Evolutionary conservation across 2,113 vertebrate genomes (phyloP).

Genomic region (Oxyruncus cristatus): DNA sequence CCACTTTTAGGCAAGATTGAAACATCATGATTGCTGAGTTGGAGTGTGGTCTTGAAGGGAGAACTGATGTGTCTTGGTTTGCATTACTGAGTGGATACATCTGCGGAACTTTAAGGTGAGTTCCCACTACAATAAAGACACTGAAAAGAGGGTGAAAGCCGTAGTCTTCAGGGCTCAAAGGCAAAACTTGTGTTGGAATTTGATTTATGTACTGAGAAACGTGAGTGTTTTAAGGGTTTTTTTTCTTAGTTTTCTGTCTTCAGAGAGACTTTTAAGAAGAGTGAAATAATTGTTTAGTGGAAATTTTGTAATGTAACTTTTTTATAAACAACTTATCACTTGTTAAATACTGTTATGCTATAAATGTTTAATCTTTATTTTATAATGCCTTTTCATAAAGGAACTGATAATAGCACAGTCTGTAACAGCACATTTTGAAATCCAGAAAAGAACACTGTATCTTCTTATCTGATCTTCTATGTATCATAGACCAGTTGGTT

Average conservation of each 20-base stretch:
- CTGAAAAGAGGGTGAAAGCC: not conserved
- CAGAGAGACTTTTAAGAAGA: not conserved
- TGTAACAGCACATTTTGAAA: conserved; percentile 5
- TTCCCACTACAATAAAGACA: not conserved
- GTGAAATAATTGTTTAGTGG: not conserved
- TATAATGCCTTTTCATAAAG: not conserved
- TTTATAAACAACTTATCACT: not conserved
- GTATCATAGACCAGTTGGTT: not conserved
- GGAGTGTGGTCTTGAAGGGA: not conserved
- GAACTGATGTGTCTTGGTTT: not conserved
- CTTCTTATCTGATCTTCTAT: not conserved
- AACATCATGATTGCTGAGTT: not conserved
- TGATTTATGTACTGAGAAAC: not conserved
- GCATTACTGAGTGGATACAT: not conserved
- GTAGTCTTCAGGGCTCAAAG: not conserved
- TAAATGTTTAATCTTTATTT: not conserved
- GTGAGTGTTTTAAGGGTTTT: not conserved
- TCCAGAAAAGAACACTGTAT: not conserved
- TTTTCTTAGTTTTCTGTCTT: not conserved
- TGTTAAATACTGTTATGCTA: not conserved
- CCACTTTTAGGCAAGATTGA: not conserved
- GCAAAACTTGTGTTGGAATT: not conserved
- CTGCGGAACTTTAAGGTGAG: not conserved
- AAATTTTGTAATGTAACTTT: not conserved
- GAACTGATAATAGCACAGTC: not conserved